Evolutionary conservation across 2,797 vertebrate species (phyloP).

Genomic region (Leptatherina wallacei): DNA sequence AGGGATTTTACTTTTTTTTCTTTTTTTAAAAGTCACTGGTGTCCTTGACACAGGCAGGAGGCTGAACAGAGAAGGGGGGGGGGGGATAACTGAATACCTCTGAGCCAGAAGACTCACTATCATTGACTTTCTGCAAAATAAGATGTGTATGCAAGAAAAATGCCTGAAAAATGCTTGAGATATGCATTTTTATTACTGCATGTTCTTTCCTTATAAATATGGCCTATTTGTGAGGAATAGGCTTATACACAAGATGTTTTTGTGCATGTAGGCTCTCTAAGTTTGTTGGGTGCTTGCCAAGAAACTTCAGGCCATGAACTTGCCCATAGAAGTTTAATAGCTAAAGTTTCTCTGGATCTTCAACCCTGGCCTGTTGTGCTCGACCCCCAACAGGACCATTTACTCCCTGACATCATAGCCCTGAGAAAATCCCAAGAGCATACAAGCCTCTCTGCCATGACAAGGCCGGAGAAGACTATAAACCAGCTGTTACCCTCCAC

Average conservation of each 20-base stretch:
- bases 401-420: neutral
- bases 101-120: neutral
- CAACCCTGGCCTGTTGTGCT: neutral
- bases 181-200: neutral
- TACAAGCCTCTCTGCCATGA: neutral
- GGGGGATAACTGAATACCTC: neutral
- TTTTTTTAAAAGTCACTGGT: neutral
- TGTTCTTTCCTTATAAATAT: neutral
- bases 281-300: neutral
- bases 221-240: too few species aligned
- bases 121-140: neutral
- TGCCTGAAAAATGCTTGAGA: neutral
- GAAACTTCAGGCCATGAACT: neutral
- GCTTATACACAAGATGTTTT: neutral
- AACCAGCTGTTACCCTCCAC: neutral
- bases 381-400: neutral
- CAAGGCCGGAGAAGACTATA: neutral
- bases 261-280: neutral
- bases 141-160: neutral
- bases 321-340: neutral
- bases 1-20: neutral
- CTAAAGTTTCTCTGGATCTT: neutral
- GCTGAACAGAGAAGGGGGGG: neutral
- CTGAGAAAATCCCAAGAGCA: neutral
- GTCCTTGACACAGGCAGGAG: neutral